phyloP scores from a whole-genome alignment of 2,888 invertebrate species.

The Tortrix viridana region DNA sequence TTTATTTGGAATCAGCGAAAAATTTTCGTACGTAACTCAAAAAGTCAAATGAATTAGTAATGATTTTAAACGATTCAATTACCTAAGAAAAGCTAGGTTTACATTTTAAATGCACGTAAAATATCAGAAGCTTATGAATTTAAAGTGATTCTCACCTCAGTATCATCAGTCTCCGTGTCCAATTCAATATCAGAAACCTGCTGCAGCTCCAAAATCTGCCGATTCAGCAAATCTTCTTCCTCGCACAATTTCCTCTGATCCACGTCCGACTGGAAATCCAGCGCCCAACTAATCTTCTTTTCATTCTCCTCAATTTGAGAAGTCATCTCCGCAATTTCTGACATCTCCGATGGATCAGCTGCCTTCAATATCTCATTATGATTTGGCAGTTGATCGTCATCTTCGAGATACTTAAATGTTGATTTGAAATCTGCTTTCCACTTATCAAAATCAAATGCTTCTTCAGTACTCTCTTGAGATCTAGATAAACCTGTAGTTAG shows the following conservation, averaged over 20 bases:
- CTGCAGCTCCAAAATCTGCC: slow-evolving; percentile 90
- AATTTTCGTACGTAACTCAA: too few species aligned
- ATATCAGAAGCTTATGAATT: not conserved
- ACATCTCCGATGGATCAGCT: slow-evolving; percentile 78
- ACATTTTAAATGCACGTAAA: not conserved
- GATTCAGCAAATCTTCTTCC: slow-evolving; percentile 89
- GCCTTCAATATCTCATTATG: slow-evolving; percentile 72
- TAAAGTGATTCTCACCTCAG: slow-evolving; percentile 72
- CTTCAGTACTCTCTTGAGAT: slow-evolving; percentile 74
- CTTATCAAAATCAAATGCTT: slow-evolving; percentile 75
- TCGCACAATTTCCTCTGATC: slow-evolving; percentile 90
- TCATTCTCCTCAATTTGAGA: slow-evolving; percentile 82
- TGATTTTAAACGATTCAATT: too few species aligned
- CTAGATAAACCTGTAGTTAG: slow-evolving; percentile 70
- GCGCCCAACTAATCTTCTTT: slow-evolving; percentile 83
- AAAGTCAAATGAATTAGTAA: too few species aligned
- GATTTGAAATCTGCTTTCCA: slow-evolving; percentile 76
- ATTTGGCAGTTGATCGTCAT: slow-evolving; percentile 71
- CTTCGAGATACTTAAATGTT: slow-evolving; percentile 73
- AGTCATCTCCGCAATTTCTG: slow-evolving; percentile 80
- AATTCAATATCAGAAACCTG: slow-evolving; percentile 89
- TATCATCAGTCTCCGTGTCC: slow-evolving; percentile 93
- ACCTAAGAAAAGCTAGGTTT: too few species aligned
- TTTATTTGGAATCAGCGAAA: too few species aligned
- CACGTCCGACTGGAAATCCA: slow-evolving; percentile 87